Conservation (phyloP, 2,797 vertebrate genomes). For the Megalops cyprinoides region DNA sequence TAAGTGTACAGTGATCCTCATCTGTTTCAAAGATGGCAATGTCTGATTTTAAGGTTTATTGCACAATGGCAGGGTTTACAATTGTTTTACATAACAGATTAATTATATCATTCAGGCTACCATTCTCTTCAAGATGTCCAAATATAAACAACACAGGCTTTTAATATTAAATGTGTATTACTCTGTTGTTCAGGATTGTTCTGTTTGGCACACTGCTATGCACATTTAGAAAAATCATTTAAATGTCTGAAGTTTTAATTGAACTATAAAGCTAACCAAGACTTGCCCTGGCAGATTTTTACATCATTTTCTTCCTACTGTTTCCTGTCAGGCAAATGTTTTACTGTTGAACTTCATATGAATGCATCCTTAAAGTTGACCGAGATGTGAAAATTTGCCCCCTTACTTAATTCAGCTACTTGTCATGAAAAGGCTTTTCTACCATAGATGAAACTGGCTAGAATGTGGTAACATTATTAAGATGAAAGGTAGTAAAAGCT, state of each 20-base stretch:
- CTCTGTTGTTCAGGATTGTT: constrained; percentile 47
- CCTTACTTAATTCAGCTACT: not conserved
- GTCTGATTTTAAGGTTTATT: not conserved
- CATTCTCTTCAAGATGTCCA: not conserved
- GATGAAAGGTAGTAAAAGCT: not conserved
- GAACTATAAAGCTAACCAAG: constrained; percentile 55
- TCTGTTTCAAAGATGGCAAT: not conserved
- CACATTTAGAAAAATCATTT: constrained; percentile 58
- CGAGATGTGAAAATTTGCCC: not conserved
- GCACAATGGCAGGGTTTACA: too few relatives aligned
- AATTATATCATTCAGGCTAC: not conserved
- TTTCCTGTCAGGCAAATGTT: constrained; percentile 37
- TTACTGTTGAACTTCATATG: not conserved
- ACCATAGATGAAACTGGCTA: not conserved
- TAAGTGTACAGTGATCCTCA: not conserved
- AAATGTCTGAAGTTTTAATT: constrained; percentile 54
- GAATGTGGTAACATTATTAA: not conserved
- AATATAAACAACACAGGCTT: not conserved
- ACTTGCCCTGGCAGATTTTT: constrained; percentile 48
- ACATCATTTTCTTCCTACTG: constrained; percentile 47
- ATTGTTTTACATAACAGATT: not conserved
- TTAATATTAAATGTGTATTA: not conserved
- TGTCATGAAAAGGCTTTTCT: not conserved
- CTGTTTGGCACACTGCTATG: constrained; percentile 47
- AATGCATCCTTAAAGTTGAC: not conserved